Base-by-base conservation (phyloP, 2,888 invertebrate genomes). In the Poecilobothrus nobilitatus region DNA sequence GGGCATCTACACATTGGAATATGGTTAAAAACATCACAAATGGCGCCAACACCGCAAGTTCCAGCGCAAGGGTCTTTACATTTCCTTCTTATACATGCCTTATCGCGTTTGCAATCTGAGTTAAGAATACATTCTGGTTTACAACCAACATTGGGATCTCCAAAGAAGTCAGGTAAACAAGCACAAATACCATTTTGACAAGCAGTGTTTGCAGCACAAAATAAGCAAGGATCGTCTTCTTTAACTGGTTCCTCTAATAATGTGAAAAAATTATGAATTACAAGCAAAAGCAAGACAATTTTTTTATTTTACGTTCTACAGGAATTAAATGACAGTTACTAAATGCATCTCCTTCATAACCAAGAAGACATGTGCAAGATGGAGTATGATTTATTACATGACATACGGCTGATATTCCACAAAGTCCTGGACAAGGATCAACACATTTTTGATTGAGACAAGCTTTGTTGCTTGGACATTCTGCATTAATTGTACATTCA, bases 81-180 rank as follows among this genome's bases (percentile, higher is more conserved):
- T 78, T 90, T 91, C 73, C 91, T 91, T 20, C 87, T 86, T 76
- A 91, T 91, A 77, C 94, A 95, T 12, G 92, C 91, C 73, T 89
- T 88, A 72, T 92, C 89, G 65, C 91, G 87, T 0, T 92, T 85
- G 80, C 95, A 95, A 77, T 95, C 94, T 0, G 90, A 89, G 77
- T 94, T 94, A 68, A 91, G 89, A 20, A 94, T 83, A 80, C 95
- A 95, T 79, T 94, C 95, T 1, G 94, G 94, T 73, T 90, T 85
- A 76, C 91, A 91, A 63, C 87, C 87, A 72, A 89, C 87, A 77
- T 91, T 89, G 0, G 91, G 91, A 79, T 91, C 90, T 27, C 92
- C 91, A 72, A 86, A 86, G 74, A 90, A 87, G 69, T 89, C 89
- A 53, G 86, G 85, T 69, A 88, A 82, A 71, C 82, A 82, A 65